These are phyloP conservation scores for Chrysogorgia sp. DNA, from an alignment of 92 coral and sea anemone genomes.

Conservation along the genomic window DNA sequence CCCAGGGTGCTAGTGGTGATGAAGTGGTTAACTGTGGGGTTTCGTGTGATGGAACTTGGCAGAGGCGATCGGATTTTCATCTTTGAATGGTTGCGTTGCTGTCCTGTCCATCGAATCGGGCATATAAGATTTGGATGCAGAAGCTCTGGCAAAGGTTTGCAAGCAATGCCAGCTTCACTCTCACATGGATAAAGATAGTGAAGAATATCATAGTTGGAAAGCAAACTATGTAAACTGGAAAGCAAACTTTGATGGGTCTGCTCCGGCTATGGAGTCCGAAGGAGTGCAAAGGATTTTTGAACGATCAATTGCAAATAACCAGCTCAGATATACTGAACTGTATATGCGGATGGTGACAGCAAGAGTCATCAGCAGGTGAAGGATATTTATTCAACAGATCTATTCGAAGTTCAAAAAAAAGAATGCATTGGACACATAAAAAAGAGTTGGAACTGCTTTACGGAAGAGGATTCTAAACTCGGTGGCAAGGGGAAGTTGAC, in stretches of 20 bases:
- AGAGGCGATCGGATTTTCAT: slow-evolving; percentile 63
- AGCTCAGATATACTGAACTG: slow-evolving; percentile 46
- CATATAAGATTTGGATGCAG: slow-evolving; percentile 56
- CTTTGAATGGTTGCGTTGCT: slow-evolving; percentile 53
- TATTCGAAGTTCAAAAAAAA: slow-evolving; percentile 32
- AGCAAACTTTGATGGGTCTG: slow-evolving; percentile 46
- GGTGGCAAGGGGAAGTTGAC: slow-evolving; percentile 66
- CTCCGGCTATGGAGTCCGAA: slow-evolving; percentile 64
- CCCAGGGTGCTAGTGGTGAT: slow-evolving; percentile 10
- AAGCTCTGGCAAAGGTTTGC: slow-evolving; percentile 45
- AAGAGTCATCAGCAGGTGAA: slow-evolving; percentile 41
- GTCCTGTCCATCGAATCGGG: slow-evolving; percentile 52
- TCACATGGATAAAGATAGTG: slow-evolving; percentile 43
- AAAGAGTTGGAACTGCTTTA: slow-evolving; percentile 62
- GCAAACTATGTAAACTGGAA: slow-evolving; percentile 35
- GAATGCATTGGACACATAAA: slow-evolving; percentile 64
- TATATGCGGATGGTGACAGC: slow-evolving; percentile 57
- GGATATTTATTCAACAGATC: slow-evolving; percentile 31
- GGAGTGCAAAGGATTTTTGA: slow-evolving; percentile 43
- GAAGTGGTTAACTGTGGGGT: slow-evolving; percentile 42
- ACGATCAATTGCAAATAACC: slow-evolving; percentile 34
- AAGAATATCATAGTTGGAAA: slow-evolving; percentile 40
- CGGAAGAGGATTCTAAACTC: slow-evolving; percentile 52
- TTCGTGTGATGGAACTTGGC: slow-evolving; percentile 68
- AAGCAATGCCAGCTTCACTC: slow-evolving; percentile 36